phyloP scores from a whole-genome alignment of 2,888 invertebrate species.

The Cephus sareptanus region DNA sequence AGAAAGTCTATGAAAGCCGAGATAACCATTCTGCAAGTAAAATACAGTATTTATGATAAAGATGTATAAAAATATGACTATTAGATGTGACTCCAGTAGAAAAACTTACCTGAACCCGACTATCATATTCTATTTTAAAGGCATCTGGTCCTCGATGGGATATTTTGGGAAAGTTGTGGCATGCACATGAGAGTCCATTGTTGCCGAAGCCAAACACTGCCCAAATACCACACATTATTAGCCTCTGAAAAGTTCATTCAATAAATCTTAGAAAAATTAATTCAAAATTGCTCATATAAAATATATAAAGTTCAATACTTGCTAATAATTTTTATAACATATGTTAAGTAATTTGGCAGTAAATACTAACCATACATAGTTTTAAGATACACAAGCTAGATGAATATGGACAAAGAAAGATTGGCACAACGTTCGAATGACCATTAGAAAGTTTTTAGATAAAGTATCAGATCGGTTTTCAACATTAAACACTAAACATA shows the following conservation, averaged over 20 bases:
- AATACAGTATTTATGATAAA: conserved; percentile 9
- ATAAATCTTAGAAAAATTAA: background rate
- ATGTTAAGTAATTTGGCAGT: no score
- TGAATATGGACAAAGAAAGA: no score
- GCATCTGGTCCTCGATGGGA: conserved; percentile 81
- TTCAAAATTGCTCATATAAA: background rate
- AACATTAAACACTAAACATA: background rate
- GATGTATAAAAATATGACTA: background rate
- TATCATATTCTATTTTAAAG: conserved; percentile 78
- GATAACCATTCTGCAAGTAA: conserved; percentile 69
- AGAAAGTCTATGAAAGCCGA: conserved; percentile 78
- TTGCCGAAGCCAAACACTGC: conserved; percentile 76
- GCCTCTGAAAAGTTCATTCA: background rate
- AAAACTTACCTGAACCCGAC: conserved; percentile 69
- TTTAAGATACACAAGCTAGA: no score
- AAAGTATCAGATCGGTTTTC: background rate
- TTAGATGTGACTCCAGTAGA: background rate
- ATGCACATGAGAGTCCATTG: conserved; percentile 70
- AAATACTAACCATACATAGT: no score
- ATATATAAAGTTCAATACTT: background rate
- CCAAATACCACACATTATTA: conserved; percentile 82
- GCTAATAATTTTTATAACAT: no score
- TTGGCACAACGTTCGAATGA: background rate
- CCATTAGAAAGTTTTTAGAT: background rate
- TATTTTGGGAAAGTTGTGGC: conserved; percentile 74